Conservation (phyloP, 2,888 invertebrate genomes). For the Meiosimyza platycephala region DNA sequence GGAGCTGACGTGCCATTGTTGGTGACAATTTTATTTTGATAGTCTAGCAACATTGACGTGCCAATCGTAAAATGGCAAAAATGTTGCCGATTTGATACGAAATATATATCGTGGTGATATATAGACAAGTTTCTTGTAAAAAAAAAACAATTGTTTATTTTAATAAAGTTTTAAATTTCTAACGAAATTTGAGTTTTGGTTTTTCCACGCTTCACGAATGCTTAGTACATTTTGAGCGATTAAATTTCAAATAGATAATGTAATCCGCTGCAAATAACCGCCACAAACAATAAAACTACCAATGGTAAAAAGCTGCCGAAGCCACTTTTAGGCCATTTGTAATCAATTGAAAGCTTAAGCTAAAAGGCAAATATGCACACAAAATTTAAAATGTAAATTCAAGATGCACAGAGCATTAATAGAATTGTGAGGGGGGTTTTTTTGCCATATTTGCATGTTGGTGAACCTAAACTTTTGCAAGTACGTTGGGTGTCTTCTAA, state of each 20-base stretch:
- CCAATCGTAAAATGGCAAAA: no score
- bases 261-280: not conserved
- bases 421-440: slow-evolving; percentile 23
- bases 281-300: not conserved
- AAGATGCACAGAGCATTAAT: slow-evolving; percentile 23
- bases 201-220: no score
- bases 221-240: no score
- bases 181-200: no score
- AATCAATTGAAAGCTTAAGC: slow-evolving; percentile 4
- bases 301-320: slow-evolving; percentile 4
- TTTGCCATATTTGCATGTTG: slow-evolving; percentile 34
- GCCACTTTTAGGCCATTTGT: not conserved
- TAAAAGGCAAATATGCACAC: not conserved
- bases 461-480: slow-evolving; percentile 1
- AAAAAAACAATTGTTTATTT: no score
- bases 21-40: slow-evolving; percentile 2
- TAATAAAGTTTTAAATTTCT: no score
- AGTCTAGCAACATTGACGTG: slow-evolving; percentile 6
- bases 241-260: no score
- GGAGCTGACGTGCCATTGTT: slow-evolving; percentile 36
- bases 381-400: slow-evolving; percentile 13
- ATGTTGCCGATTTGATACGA: no score
- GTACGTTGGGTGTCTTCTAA: not conserved
- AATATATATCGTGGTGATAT: no score
- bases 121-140: no score